Evolutionary conservation across 2,888 invertebrate genomes (phyloP).

Genomic region (Drosophila kokeensis): DNA sequence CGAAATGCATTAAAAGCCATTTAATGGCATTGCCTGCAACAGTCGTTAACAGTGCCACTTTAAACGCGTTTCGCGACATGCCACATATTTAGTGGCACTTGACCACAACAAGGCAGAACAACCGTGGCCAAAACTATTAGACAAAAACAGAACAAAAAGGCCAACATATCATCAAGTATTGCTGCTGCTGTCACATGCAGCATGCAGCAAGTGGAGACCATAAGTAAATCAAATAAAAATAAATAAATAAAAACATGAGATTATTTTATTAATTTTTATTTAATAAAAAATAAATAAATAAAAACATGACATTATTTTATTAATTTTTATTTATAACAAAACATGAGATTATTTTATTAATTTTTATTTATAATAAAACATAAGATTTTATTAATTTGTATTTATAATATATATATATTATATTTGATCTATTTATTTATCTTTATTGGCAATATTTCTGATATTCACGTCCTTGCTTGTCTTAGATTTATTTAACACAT

Average conservation of each 20-base stretch:
- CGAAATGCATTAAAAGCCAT: neutral
- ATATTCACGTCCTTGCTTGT: neutral
- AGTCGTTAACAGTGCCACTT: slow-evolving; percentile 1
- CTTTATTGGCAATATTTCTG: neutral
- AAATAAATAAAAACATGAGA: neutral
- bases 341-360: too few relatives aligned
- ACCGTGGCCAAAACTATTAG: neutral
- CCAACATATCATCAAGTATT: neutral
- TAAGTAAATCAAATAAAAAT: neutral
- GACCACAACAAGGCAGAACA: neutral
- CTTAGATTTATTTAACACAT: neutral
- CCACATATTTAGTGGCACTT: slow-evolving; percentile 1
- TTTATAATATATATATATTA: too few relatives aligned
- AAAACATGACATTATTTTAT: too few relatives aligned
- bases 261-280: neutral
- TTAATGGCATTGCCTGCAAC: neutral
- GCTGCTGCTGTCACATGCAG: neutral
- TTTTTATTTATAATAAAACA: too few relatives aligned
- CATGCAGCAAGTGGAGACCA: neutral
- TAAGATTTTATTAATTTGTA: neutral
- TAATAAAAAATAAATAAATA: neutral
- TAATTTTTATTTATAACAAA: too few relatives aligned
- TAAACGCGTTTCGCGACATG: neutral
- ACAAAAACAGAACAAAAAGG: neutral
- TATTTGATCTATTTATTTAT: too few relatives aligned